These are phyloP conservation scores for Ichneumon xanthorius DNA, from an alignment of 2,888 invertebrate species.

Conservation along the genomic window DNA sequence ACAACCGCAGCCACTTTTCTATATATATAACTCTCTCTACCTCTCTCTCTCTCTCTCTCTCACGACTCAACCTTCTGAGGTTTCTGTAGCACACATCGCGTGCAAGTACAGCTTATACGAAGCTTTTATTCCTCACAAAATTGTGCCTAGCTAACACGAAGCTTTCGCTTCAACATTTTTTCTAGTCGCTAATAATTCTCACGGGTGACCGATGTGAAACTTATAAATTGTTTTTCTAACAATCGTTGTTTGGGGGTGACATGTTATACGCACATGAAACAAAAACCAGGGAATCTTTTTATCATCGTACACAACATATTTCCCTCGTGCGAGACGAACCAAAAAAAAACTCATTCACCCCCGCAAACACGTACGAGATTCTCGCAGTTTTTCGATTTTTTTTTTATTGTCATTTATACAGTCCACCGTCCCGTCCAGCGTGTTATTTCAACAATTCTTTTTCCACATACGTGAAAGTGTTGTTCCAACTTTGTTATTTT, in stretches of 20 bases:
- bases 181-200: constrained; percentile 42
- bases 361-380: constrained; percentile 47
- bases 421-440: constrained; percentile 55
- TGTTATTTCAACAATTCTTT: constrained; percentile 55
- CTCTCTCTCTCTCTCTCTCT: neutral
- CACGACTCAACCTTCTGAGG: constrained; percentile 3
- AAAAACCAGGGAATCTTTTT: constrained; percentile 44
- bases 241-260: constrained; percentile 70
- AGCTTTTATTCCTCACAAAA: constrained; percentile 1
- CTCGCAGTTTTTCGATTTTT: constrained; percentile 35
- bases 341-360: constrained; percentile 15
- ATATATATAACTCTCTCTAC: neutral
- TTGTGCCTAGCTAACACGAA: constrained; percentile 21
- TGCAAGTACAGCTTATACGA: constrained; percentile 17
- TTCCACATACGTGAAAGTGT: constrained; percentile 12
- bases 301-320: constrained; percentile 62
- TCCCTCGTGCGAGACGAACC: constrained; percentile 25
- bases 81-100: constrained; percentile 25
- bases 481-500: neutral
- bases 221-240: constrained; percentile 85
- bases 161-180: constrained; percentile 25
- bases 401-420: constrained; percentile 40
- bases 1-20: neutral
- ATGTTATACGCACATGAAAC: constrained; percentile 46
- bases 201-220: constrained; percentile 40